Conservation (phyloP, 2,113 vertebrate genomes). For the Seriola rivoliana region DNA sequence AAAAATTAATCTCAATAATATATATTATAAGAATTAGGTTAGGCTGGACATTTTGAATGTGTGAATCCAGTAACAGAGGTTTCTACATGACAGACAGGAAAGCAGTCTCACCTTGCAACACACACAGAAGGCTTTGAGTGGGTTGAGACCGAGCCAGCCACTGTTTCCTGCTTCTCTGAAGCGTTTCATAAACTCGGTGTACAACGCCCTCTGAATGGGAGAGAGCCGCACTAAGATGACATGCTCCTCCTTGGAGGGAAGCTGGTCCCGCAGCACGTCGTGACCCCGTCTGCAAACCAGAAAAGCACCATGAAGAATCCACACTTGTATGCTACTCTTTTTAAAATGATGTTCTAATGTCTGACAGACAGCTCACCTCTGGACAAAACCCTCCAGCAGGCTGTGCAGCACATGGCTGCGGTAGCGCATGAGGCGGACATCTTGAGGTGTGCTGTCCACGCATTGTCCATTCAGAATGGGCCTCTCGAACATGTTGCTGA, state of each 20-base stretch:
- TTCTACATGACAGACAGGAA: neutral
- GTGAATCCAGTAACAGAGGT: neutral
- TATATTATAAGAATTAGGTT: neutral
- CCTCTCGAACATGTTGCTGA: slow-evolving; percentile 99
- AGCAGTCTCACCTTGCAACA: slow-evolving; percentile 92
- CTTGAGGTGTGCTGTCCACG: slow-evolving; percentile 97
- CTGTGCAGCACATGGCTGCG: slow-evolving; percentile 98
- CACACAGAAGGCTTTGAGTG: slow-evolving; percentile 98
- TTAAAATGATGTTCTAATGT: neutral
- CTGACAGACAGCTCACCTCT: slow-evolving; percentile 88
- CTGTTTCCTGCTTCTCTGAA: slow-evolving; percentile 97
- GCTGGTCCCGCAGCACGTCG: slow-evolving; percentile 93
- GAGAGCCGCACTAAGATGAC: slow-evolving; percentile 97
- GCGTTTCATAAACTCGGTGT: slow-evolving; percentile 97
- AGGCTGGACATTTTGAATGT: neutral
- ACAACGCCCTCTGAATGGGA: slow-evolving; percentile 93
- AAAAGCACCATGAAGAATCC: slow-evolving; percentile 1
- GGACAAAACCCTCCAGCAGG: slow-evolving; percentile 97
- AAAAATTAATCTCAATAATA: neutral
- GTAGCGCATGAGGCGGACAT: slow-evolving; percentile 96
- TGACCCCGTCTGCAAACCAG: slow-evolving; percentile 91
- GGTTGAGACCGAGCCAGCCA: slow-evolving; percentile 97
- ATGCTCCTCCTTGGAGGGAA: slow-evolving; percentile 95
- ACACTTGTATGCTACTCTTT: neutral
- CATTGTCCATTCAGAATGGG: slow-evolving; percentile 99